Evolutionary conservation across 2,888 invertebrate genomes (phyloP).

Genomic region (Beris chalybata): DNA sequence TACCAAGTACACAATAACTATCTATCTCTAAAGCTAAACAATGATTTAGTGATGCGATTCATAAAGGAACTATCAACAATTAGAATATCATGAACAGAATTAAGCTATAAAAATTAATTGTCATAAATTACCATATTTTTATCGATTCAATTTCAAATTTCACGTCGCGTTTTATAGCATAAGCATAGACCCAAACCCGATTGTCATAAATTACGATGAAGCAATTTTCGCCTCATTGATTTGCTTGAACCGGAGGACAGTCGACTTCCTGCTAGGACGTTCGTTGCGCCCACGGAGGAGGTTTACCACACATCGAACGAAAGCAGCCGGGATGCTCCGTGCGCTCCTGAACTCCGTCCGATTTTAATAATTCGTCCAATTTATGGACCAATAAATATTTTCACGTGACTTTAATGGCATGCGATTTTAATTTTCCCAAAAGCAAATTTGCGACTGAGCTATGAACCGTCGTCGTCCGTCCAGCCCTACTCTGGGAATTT

Average conservation of each 20-base stretch:
- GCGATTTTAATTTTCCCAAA: slow-evolving; percentile 13
- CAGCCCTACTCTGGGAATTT: too few relatives aligned
- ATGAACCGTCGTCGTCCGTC: background rate
- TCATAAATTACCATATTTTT: too few relatives aligned
- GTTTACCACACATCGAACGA: slow-evolving; percentile 8
- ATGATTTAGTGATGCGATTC: too few relatives aligned
- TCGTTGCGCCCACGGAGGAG: background rate
- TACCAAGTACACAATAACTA: too few relatives aligned
- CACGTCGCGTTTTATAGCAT: background rate
- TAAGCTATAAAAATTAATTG: too few relatives aligned
- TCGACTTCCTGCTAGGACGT: slow-evolving; percentile 1
- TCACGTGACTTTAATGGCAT: slow-evolving; percentile 19
- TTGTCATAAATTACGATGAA: slow-evolving; percentile 10
- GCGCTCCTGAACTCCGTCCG: slow-evolving; percentile 1
- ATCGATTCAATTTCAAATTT: too few relatives aligned
- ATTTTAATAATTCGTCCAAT: slow-evolving; percentile 16
- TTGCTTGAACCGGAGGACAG: background rate
- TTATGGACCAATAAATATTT: slow-evolving; percentile 14
- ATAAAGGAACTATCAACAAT: too few relatives aligned
- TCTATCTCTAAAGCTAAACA: too few relatives aligned
- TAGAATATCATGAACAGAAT: too few relatives aligned
- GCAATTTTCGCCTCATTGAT: slow-evolving; percentile 13
- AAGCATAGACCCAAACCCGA: background rate
- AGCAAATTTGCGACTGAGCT: background rate
- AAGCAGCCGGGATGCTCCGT: background rate